Evolutionary conservation across 2,797 vertebrate genomes (phyloP).

Genomic region (Trachurus trachurus): DNA sequence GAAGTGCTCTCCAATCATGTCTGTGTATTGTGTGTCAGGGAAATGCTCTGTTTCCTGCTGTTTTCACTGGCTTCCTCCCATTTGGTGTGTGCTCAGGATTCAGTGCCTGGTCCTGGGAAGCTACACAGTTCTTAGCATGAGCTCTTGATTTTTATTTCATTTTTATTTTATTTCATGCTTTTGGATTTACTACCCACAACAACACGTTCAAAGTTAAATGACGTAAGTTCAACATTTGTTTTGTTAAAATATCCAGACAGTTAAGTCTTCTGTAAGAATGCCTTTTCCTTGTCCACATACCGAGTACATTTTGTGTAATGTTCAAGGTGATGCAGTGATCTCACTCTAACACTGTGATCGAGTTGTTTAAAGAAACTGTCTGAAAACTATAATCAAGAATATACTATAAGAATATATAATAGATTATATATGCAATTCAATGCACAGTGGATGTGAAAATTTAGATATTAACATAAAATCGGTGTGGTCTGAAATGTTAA

Average conservation of each 20-base stretch:
- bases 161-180: not conserved
- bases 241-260: not conserved
- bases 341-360: not conserved
- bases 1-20: constrained; percentile 77
- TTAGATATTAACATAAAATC: too few species aligned
- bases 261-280: not conserved
- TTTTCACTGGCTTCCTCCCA: constrained; percentile 74
- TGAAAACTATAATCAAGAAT: not conserved
- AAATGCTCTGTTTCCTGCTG: constrained; percentile 81
- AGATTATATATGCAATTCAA: not conserved
- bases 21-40: constrained; percentile 55
- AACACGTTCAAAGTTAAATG: constrained; percentile 1
- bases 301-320: too few species aligned
- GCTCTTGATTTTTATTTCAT: not conserved
- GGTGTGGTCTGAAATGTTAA: not conserved
- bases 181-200: constrained; percentile 1
- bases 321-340: not conserved
- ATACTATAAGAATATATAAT: too few species aligned
- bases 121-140: constrained; percentile 5
- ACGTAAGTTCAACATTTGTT: constrained; percentile 60
- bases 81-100: constrained; percentile 37
- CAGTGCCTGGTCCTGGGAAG: constrained; percentile 57
- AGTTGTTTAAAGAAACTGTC: not conserved
- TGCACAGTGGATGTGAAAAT: too few species aligned
- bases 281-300: not conserved